Percentiles rank a stretch among this genome's conserved stretches.
Conservation (phyloP, 2,113 vertebrate genomes). For the Crotalus viridis region DNA sequence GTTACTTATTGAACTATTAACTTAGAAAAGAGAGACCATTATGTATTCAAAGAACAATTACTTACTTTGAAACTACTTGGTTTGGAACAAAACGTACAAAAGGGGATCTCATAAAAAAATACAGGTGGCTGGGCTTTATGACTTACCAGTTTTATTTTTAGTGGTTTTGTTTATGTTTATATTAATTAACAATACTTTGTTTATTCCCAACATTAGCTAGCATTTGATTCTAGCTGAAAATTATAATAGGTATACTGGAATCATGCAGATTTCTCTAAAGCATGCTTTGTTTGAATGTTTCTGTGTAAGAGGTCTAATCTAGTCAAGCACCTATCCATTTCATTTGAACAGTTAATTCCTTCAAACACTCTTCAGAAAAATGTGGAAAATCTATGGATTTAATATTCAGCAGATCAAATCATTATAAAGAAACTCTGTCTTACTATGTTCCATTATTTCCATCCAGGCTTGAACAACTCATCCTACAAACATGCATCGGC, state of each 20-base stretch:
- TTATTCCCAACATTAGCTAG: background rate
- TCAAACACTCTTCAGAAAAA: background rate
- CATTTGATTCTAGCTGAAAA: background rate
- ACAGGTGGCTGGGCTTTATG: background rate
- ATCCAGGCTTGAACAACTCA: constrained; percentile 67
- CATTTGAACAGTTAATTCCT: background rate
- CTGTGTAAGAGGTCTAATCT: background rate
- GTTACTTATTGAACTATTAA: background rate
- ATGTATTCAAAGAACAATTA: background rate
- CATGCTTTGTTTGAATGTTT: background rate
- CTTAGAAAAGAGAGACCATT: background rate
- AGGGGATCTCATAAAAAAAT: background rate
- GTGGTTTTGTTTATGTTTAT: background rate
- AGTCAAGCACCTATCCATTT: background rate
- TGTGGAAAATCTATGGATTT: background rate
- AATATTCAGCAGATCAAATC: background rate
- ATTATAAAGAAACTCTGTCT: background rate
- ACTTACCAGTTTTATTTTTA: background rate
- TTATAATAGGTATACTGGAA: background rate
- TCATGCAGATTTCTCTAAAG: background rate
- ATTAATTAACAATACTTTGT: background rate
- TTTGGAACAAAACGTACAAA: background rate
- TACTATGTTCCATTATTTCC: constrained; percentile 10
- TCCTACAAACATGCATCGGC: constrained; percentile 85
- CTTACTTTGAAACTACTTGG: background rate